Percentiles rank a stretch among this genome's conserved stretches.
phyloP scores from a whole-genome alignment of 1,140 invertebrate species.

The Bombus pyrosoma region DNA sequence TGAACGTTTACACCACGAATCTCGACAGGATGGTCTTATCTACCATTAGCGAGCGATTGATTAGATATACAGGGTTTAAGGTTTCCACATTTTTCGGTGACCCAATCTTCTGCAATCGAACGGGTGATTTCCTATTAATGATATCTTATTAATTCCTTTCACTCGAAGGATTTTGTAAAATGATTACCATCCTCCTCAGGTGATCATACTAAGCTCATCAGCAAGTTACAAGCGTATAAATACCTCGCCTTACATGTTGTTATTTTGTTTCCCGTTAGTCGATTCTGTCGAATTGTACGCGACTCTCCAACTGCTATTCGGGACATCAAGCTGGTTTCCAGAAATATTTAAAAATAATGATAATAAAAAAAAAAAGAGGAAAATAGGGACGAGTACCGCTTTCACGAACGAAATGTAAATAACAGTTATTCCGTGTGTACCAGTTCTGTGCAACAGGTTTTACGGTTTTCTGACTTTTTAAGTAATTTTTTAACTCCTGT shows the following conservation, averaged over 20 bases:
- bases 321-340: background rate
- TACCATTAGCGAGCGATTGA: slow-evolving; percentile 14
- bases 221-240: background rate
- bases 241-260: background rate
- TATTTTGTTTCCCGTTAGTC: slow-evolving; percentile 9
- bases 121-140: background rate
- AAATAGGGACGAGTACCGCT: background rate
- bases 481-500: background rate
- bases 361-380: background rate
- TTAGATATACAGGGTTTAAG: slow-evolving; percentile 29
- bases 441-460: background rate
- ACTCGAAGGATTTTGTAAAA: background rate
- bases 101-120: background rate
- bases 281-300: background rate
- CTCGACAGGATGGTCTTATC: slow-evolving; percentile 30
- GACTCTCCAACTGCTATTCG: background rate
- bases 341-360: background rate
- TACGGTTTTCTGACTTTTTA: background rate
- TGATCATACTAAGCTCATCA: background rate
- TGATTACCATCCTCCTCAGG: background rate
- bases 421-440: slow-evolving; percentile 3
- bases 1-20: background rate
- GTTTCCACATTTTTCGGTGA: slow-evolving; percentile 7
- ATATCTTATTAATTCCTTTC: background rate
- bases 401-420: background rate